Conservation (phyloP, 2,888 invertebrate species). For the Embidobia sp. region DNA sequence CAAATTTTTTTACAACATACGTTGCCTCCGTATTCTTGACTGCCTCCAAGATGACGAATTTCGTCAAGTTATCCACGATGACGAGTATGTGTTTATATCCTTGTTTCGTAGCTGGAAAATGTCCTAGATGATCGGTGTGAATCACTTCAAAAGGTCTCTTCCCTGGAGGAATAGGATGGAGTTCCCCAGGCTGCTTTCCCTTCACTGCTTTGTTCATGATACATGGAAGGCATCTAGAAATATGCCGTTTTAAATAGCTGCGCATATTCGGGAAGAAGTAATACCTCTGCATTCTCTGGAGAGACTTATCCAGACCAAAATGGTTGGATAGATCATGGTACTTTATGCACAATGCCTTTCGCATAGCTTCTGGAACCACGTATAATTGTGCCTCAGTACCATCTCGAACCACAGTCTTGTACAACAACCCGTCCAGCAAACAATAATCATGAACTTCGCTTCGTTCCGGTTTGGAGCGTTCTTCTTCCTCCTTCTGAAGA, state of each 20-base stretch:
- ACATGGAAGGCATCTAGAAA: background rate
- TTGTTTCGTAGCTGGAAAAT: slow-evolving; percentile 52
- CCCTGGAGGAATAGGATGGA: slow-evolving; percentile 6
- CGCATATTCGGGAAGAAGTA: slow-evolving; percentile 10
- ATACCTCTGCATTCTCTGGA: background rate
- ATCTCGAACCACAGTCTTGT: background rate
- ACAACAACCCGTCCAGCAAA: background rate
- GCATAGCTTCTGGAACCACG: slow-evolving; percentile 48
- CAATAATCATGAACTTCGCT: background rate
- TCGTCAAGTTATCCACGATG: slow-evolving; percentile 66
- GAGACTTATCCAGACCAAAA: slow-evolving; percentile 12
- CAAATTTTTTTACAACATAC: slow-evolving; percentile 28
- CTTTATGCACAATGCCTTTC: slow-evolving; percentile 52
- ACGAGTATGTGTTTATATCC: slow-evolving; percentile 63
- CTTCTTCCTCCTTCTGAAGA: background rate
- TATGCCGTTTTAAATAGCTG: slow-evolving; percentile 2
- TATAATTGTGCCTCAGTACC: slow-evolving; percentile 13
- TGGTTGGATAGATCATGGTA: slow-evolving; percentile 54
- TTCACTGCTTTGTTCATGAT: background rate
- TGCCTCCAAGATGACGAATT: slow-evolving; percentile 55
- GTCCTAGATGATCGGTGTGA: slow-evolving; percentile 64
- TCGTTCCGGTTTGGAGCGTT: background rate
- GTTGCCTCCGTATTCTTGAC: slow-evolving; percentile 44
- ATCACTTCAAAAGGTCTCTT: background rate
- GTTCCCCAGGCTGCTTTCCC: slow-evolving; percentile 1